Percentiles rank a stretch among this genome's conserved stretches.
Evolutionary conservation across 2,888 invertebrate genomes (phyloP).

Genomic region (Alsophila aescularia): DNA sequence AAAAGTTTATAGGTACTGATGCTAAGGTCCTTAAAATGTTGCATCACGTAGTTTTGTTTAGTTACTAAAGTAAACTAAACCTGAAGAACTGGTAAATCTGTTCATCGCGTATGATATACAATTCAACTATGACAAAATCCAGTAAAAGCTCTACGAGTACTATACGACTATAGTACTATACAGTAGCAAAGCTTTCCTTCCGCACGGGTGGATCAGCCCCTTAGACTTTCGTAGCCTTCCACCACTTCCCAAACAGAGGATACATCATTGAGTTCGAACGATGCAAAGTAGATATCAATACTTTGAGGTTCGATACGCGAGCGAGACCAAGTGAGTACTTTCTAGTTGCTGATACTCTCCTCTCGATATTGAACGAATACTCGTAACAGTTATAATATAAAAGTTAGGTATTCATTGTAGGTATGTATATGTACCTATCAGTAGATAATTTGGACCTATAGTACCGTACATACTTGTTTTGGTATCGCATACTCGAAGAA

Average conservation of each 20-base stretch:
- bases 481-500: too few species aligned
- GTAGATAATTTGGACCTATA: too few species aligned
- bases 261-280: constrained; percentile 6
- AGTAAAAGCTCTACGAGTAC: constrained; percentile 28
- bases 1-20: too few species aligned
- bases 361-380: neutral
- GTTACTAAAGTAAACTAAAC: neutral
- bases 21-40: too few species aligned
- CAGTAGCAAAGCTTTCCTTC: constrained; percentile 28
- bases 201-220: constrained; percentile 21
- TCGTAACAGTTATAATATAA: too few species aligned
- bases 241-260: constrained; percentile 21
- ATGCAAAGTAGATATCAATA: neutral
- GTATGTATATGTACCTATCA: too few species aligned
- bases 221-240: constrained; percentile 2
- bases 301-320: neutral
- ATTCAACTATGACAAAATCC: constrained; percentile 24
- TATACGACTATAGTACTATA: constrained; percentile 20
- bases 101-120: constrained; percentile 6
- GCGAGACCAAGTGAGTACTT: neutral
- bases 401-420: too few species aligned
- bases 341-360: neutral
- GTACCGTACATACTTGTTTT: too few species aligned
- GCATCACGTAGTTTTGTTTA: neutral
- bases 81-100: constrained; percentile 10